phyloP scores from a whole-genome alignment of 2,113 vertebrate species.

The Oncorhynchus gorbuscha region DNA sequence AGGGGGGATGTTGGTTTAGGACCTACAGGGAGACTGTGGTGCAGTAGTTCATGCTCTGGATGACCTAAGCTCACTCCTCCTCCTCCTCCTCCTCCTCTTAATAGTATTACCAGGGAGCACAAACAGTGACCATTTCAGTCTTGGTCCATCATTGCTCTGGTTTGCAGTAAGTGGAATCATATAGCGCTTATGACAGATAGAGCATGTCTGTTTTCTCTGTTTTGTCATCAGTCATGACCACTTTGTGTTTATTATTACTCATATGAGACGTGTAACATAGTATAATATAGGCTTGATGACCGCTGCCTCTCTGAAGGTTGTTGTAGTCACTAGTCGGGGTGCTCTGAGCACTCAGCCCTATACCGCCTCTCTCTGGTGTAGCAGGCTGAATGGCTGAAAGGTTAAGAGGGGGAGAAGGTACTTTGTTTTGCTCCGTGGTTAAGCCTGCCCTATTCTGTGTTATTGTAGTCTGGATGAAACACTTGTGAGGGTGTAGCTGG shows the following conservation, averaged over 20 bases:
- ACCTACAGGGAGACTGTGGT: background rate
- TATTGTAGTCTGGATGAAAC: background rate
- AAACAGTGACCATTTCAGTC: too few relatives aligned
- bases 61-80: background rate
- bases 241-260: background rate
- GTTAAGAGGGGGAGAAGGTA: background rate
- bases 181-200: too few relatives aligned
- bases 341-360: conserved; percentile 1
- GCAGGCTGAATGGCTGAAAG: background rate
- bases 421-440: conserved; percentile 11
- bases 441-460: background rate
- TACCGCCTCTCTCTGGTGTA: too few relatives aligned
- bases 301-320: background rate
- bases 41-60: background rate
- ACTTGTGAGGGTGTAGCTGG: background rate
- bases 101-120: too few relatives aligned
- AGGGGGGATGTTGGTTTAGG: background rate
- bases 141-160: too few relatives aligned
- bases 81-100: too few relatives aligned
- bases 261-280: background rate
- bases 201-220: too few relatives aligned
- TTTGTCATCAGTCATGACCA: background rate
- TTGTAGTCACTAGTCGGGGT: background rate
- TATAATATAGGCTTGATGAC: too few relatives aligned
- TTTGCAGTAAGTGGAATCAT: too few relatives aligned